These are phyloP conservation scores for Sebastiscus albofasciatus DNA, from an alignment of 2,797 vertebrate species.

Conservation along the genomic window DNA sequence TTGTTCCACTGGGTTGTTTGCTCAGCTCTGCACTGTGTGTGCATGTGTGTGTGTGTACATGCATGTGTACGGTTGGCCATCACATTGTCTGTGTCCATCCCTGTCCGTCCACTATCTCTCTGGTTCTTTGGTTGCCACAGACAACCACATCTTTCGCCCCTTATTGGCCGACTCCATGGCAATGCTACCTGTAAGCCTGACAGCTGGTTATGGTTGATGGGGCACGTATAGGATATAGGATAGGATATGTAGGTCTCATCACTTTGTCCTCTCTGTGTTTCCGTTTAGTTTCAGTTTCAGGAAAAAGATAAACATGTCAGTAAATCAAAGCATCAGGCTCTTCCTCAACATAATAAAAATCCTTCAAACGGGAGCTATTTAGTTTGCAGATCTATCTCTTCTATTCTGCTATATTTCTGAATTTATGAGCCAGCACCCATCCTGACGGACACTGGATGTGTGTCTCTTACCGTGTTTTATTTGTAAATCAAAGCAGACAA, in stretches of 20 bases:
- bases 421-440: no score
- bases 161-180: conserved; percentile 74
- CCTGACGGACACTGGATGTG: no score
- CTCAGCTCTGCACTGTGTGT: conserved; percentile 52
- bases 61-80: conserved; percentile 42
- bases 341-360: no score
- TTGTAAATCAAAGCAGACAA: background rate
- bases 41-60: background rate
- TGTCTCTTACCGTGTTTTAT: no score
- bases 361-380: no score
- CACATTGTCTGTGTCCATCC: conserved; percentile 54
- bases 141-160: conserved; percentile 74
- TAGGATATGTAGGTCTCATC: background rate
- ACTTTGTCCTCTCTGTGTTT: background rate
- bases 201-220: conserved; percentile 21
- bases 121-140: conserved; percentile 69
- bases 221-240: background rate
- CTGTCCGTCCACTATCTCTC: conserved; percentile 57
- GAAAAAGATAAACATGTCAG: no score
- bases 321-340: background rate
- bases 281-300: background rate
- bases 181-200: conserved; percentile 40
- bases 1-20: conserved; percentile 83
- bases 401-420: no score
- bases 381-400: no score